These are phyloP conservation scores for Myrmecophaga tridactyla DNA, from an alignment of 2,113 vertebrate species.

Conservation along the genomic window DNA sequence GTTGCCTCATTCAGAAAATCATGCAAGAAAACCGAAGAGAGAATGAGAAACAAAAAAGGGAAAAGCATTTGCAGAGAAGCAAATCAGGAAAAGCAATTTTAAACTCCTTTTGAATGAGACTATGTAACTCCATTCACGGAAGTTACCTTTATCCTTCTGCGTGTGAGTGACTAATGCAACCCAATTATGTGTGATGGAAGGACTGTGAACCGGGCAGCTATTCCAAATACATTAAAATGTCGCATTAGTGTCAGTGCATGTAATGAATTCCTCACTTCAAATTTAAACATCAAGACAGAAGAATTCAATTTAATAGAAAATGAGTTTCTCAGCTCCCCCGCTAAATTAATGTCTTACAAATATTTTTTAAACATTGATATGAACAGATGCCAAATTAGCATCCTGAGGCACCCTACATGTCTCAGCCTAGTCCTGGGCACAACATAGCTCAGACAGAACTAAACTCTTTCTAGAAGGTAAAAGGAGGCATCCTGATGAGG, in stretches of 20 bases:
- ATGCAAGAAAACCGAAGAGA: not conserved
- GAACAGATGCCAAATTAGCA: conserved; percentile 14
- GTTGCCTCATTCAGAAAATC: not conserved
- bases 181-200: not conserved
- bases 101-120: not conserved
- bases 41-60: not conserved
- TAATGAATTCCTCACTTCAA: not conserved
- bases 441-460: not conserved
- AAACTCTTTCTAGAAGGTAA: not conserved
- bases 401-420: not conserved
- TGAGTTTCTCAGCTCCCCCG: not conserved
- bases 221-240: not conserved
- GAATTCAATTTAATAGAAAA: conserved; percentile 34
- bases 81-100: conserved; percentile 25
- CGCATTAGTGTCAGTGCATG: not conserved
- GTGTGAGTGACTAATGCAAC: not conserved
- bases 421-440: not conserved
- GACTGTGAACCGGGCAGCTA: not conserved
- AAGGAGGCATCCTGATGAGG: not conserved
- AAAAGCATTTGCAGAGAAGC: not conserved
- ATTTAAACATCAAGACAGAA: conserved; percentile 18
- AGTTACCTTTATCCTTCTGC: not conserved
- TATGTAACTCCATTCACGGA: not conserved
- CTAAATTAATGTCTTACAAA: conserved; percentile 36
- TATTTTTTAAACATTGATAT: not conserved